phyloP scores from a whole-genome alignment of 1,140 invertebrate species.

The Drosophila arawakana region DNA sequence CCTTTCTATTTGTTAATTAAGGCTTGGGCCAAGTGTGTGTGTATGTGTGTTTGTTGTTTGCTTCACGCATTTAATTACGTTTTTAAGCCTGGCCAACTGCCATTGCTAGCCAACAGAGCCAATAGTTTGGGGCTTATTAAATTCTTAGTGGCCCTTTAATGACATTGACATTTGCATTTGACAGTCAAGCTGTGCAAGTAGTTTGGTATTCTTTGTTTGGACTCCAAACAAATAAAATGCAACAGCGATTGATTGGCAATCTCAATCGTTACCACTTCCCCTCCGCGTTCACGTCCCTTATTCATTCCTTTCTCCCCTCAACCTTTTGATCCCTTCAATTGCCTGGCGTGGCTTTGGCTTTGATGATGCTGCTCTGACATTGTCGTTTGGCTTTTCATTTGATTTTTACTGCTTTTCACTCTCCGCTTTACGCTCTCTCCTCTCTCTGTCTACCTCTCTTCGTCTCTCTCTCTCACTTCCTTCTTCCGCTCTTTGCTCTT shows the following conservation, averaged over 20 bases:
- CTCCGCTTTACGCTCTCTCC: slow-evolving; percentile 16
- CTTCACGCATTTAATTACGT: slow-evolving; percentile 79
- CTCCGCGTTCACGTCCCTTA: background rate
- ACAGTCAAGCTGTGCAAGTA: slow-evolving; percentile 49
- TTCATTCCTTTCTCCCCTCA: background rate
- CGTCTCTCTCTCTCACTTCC: slow-evolving; percentile 7
- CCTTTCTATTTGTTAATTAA: slow-evolving; percentile 81
- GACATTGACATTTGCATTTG: slow-evolving; percentile 78
- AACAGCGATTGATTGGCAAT: slow-evolving; percentile 69
- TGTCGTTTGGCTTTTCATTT: slow-evolving; percentile 68
- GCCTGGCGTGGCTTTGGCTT: slow-evolving; percentile 25
- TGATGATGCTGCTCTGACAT: slow-evolving; percentile 54
- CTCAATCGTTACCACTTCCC: background rate
- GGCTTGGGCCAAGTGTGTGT: slow-evolving; percentile 29
- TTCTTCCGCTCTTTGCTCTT: background rate
- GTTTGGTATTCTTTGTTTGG: slow-evolving; percentile 33
- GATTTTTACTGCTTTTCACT: slow-evolving; percentile 56
- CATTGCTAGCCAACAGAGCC: slow-evolving; percentile 19
- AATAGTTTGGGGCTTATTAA: slow-evolving; percentile 54
- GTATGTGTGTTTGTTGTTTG: slow-evolving; percentile 24
- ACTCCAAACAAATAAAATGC: slow-evolving; percentile 67
- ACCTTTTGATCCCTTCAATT: slow-evolving; percentile 12
- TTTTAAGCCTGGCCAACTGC: slow-evolving; percentile 60
- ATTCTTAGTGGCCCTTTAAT: slow-evolving; percentile 64
- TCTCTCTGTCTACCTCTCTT: background rate